Base-by-base conservation (phyloP, 2,113 vertebrate species). In the Paradoxurus hermaphroditus region DNA sequence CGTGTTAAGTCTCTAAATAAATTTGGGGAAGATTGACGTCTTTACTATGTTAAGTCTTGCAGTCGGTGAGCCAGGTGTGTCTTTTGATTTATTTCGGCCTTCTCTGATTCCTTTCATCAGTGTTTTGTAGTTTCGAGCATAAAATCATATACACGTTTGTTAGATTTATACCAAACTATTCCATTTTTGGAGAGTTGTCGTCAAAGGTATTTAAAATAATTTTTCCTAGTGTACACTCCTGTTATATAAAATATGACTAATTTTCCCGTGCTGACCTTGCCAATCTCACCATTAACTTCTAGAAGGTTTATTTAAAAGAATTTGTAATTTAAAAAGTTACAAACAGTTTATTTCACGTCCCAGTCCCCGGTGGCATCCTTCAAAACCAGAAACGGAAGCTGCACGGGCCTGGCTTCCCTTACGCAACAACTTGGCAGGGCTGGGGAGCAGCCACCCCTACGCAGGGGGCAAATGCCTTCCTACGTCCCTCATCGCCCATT, bases 401-500 rank as follows among this genome's bases (percentile, higher is more conserved):
- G 1, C 12, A 2, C 6, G 6, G 29, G 19, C 44, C 31, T 34
- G 41, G 19, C 46, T 31, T 46, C 53, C 36, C 18, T 94, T 21
- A 36, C 34, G 21, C 2, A n/a, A n/a, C 46, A 25, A 8, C 18
- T 0, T 9, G 56, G 41, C 29, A 4, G 86, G 62, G 67, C 82
- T 27, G 16, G 25, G 56, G 56, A 12, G 29, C 36, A 19, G 46
- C n/a, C 8, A 9, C 39, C 31, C 15, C 18, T 5, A 1, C 3
- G 1, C 65, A 7, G 0, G 7, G 34, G 25, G 44, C 75, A 13
- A 34, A 12, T 0, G 7, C 27, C 15, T 1, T 19, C 46, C 25
- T 29, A 36, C 5, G 21, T 23, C 59, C 36, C n/a, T 27, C 23
- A 5, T 4, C 5, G 3, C 72, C 14, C 7, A 3, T 39, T 10